Evolutionary conservation across 2,113 vertebrate genomes (phyloP).

Genomic region (Hipposideros armiger): DNA sequence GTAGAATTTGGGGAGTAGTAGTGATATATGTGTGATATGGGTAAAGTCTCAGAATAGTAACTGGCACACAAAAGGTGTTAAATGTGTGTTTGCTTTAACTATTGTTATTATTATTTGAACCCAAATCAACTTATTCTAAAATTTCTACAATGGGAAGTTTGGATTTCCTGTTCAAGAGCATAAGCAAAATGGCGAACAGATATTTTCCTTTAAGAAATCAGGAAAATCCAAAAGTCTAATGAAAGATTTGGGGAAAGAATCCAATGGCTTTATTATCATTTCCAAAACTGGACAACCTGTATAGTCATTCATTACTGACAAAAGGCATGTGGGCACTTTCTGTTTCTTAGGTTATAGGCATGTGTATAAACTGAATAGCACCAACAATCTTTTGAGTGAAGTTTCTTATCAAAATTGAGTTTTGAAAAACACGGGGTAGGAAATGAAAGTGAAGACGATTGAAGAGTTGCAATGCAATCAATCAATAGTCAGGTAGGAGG

Average conservation of each 20-base stretch:
- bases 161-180: not conserved
- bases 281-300: not conserved
- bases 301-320: not conserved
- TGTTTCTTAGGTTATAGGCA: not conserved
- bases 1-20: not conserved
- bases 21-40: not conserved
- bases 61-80: not conserved
- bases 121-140: not conserved
- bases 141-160: not conserved
- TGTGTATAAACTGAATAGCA: not conserved
- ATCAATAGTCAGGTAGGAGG: conserved; percentile 50
- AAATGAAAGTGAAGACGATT: conserved; percentile 44
- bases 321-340: not conserved
- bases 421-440: conserved; percentile 53
- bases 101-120: not conserved
- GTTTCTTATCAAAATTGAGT: conserved; percentile 59
- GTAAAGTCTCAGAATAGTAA: not conserved
- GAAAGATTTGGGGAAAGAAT: not conserved
- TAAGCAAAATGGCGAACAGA: not conserved
- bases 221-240: not conserved
- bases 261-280: not conserved
- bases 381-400: conserved; percentile 1
- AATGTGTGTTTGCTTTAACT: not conserved
- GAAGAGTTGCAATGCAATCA: conserved; percentile 54
- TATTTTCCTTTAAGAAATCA: not conserved